Evolutionary conservation across 1,140 invertebrate genomes (phyloP), one percentile per base, ranked within the genome.

Genomic region (Drosophila neocordata): DNA sequence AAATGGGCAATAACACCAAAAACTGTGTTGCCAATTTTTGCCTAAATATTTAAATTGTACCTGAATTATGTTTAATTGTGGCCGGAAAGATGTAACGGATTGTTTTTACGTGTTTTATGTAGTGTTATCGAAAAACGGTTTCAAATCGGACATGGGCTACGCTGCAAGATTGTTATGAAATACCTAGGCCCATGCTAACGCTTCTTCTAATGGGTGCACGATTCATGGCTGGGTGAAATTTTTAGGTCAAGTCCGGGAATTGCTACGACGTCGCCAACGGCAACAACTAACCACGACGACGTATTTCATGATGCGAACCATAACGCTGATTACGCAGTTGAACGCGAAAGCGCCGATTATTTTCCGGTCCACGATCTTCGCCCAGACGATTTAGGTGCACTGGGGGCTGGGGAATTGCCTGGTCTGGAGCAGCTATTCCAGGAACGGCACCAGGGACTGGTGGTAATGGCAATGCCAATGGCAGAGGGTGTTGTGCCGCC

Each of bases 291-390:
- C 78, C 57, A 27, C 88, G 75, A 79, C 89, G 81, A 71, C 89
- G 89, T 34, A 90, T 90, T 55, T 90, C 89, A 87, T 90, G 89
- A 77, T 89, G 72, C 51, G 89, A 90, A 12, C 84, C 82, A 65
- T 76, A 77, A 11, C 89, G 81, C 65, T 87, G 84, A 68, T 74
- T 81, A 59, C 89, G 77, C 71, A 91, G 73, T 60, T 89, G 89
- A 57, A 90, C 65, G 34, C 89, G 81, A 81, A 89, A 89, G 7
- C 89, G 77, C 53, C 82, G 71, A 65, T 73, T 89, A 11, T 82
- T 79, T 1, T 85, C 84, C 12, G 60, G 53, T 4, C 61, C 77
- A 7, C 67, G 70, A 31, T 80, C 77, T 38, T 89, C 89, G 8
- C 68, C 18, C 15, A 60, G 41, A 2, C 72, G 65, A 60, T 83